Base-by-base conservation (phyloP, 2,888 invertebrate species). In the Troides oblongomaculatus region DNA sequence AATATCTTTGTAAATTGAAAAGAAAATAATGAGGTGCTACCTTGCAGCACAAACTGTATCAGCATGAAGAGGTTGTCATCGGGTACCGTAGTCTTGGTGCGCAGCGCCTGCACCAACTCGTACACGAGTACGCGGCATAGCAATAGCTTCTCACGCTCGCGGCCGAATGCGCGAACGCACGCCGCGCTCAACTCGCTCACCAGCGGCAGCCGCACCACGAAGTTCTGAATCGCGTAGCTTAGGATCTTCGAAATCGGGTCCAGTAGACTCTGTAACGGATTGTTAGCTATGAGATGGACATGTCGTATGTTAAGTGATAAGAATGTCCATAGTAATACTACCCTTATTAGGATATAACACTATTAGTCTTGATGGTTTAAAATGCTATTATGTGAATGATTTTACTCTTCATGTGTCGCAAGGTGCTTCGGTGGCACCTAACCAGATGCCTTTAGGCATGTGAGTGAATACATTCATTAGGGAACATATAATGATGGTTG, bases 181-280 rank as follows among this genome's bases (percentile, higher is more conserved):
- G 97, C 94, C 71, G 96, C 97, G 85, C 98, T 98, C 63, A 99
- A 93, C 83, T 99, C 98, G 12, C 97, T 95, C 62, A 99, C 91
- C 71, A 95, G 94, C 65, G 94, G 94, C 81, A 97, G 95, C 78
- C 96, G 96, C 71, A 99, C 90, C 64, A 95, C 94, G 76, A 96
- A 96, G 83, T 97, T 97, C 88, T 99, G 98, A 71, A 99, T 95
- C n/a, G 97, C 95, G 87, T 97, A 97, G 83, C 97, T 97, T 71
- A 99, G 88, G 74, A 99, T 95, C 93, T 99, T 99, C 0, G 99
- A 97, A 84, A 99, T 98, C 2, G 99, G 98, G 82, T 99, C 99
- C 78, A 99, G 92, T 74, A 99, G 94, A 23, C 96, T 96, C 95
- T 96, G 86, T 69, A 87, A 21, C 7, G 39, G 39, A 39, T 39